Evolutionary conservation across 2,888 invertebrate genomes (phyloP).

Genomic region (Nineta flava): DNA sequence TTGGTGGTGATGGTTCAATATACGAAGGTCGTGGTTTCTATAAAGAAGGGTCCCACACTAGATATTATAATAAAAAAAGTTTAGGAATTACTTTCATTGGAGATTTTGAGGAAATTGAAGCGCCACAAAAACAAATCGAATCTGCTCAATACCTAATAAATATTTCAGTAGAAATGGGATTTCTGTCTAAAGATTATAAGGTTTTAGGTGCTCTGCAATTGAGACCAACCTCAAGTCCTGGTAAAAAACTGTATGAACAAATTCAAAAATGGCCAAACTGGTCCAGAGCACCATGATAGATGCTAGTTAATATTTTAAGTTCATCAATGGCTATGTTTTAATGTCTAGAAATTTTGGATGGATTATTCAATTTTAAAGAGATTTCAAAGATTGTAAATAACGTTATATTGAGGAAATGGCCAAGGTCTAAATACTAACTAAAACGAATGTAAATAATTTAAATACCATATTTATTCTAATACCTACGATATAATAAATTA

Average conservation of each 20-base stretch:
- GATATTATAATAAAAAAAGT: slow-evolving; percentile 20
- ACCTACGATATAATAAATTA: too few relatives aligned
- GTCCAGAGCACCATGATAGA: slow-evolving; percentile 1
- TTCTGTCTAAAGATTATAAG: slow-evolving; percentile 28
- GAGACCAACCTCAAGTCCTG: slow-evolving; percentile 30
- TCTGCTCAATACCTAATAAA: slow-evolving; percentile 28
- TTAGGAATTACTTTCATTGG: slow-evolving; percentile 34
- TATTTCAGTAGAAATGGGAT: slow-evolving; percentile 26
- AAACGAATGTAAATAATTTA: too few relatives aligned
- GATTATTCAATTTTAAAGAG: too few relatives aligned
- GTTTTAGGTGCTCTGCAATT: slow-evolving; percentile 37
- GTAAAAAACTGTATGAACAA: slow-evolving; percentile 29
- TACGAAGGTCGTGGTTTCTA: slow-evolving; percentile 37
- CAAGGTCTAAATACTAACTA: too few relatives aligned
- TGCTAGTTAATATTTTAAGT: too few relatives aligned
- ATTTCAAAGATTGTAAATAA: too few relatives aligned
- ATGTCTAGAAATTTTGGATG: too few relatives aligned
- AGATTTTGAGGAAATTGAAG: slow-evolving; percentile 27
- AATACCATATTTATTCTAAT: too few relatives aligned
- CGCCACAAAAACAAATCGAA: slow-evolving; percentile 28
- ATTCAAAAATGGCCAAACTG: slow-evolving; percentile 34
- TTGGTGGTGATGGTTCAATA: slow-evolving; percentile 37
- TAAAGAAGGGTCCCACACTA: slow-evolving; percentile 32
- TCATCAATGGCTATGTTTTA: too few relatives aligned
- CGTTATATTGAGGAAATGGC: too few relatives aligned